Percentiles rank a stretch among this genome's conserved stretches.
Evolutionary conservation across 1,140 invertebrate species (phyloP).

Genomic region (Drosophila takahashii): DNA sequence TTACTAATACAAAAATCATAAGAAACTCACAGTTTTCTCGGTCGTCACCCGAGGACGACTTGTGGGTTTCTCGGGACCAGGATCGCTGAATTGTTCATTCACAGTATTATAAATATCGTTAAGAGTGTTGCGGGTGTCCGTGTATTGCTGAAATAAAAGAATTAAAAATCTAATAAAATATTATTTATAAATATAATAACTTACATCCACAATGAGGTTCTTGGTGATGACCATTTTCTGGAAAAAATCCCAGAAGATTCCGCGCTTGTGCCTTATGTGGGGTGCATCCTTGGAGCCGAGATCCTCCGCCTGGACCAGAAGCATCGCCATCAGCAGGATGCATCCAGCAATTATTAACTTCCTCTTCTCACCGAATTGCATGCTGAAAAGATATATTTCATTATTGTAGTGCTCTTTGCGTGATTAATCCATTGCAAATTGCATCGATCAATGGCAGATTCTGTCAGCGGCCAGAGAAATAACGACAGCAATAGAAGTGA

Average conservation of each 20-base stretch:
- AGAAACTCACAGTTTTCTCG: slow-evolving; percentile 49
- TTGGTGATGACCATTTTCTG: slow-evolving; percentile 79
- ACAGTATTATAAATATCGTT: slow-evolving; percentile 74
- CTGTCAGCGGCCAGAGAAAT: slow-evolving; percentile 26
- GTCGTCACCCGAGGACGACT: slow-evolving; percentile 58
- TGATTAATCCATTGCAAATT: slow-evolving; percentile 41
- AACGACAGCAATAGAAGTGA: slow-evolving; percentile 29
- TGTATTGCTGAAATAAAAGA: slow-evolving; percentile 68
- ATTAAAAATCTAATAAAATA: not conserved
- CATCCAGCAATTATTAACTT: slow-evolving; percentile 5
- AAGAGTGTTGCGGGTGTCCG: slow-evolving; percentile 73
- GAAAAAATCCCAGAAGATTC: slow-evolving; percentile 79
- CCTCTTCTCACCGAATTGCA: slow-evolving; percentile 8
- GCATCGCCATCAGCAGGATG: slow-evolving; percentile 32
- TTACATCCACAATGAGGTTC: slow-evolving; percentile 77
- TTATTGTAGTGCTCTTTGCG: slow-evolving; percentile 16
- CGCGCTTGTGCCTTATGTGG: slow-evolving; percentile 64
- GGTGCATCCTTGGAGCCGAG: slow-evolving; percentile 11
- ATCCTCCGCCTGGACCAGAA: not conserved
- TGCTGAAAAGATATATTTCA: slow-evolving; percentile 4
- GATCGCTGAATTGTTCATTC: slow-evolving; percentile 79
- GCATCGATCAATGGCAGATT: slow-evolving; percentile 39
- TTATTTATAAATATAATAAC: slow-evolving; percentile 1
- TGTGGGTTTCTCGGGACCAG: slow-evolving; percentile 65
- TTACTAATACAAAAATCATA: not conserved